Evolutionary conservation across 2,888 invertebrate genomes (phyloP), one percentile per base, ranked within the genome.

Genomic region (Drosophila siamana): DNA sequence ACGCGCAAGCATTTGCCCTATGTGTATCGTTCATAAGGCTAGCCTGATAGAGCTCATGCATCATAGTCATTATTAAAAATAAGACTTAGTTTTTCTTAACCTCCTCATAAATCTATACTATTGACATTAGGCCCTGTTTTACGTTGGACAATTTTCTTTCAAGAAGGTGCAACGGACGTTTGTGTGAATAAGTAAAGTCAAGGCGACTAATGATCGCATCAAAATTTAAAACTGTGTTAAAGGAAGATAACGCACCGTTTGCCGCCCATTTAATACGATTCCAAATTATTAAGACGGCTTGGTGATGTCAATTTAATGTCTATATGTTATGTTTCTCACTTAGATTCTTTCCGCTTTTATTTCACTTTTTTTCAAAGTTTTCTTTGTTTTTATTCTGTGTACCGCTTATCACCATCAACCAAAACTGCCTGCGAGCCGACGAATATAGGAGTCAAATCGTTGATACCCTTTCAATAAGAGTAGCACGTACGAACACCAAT

Each of bases 61-160:
- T 46, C 77, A 78, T 79, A 6, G 67, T 64, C 0, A 56, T 74
- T 82, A 24, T 76, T 78, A 9, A 15, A 22, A 9, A 82, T 47
- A 1, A 73, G 19, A 0, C 75, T 70, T 15, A 74, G 15, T 28
- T 74, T 76, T 64, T 65, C 43, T 78, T 71, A 4, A 76, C 73
- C 41, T 68, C 69, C 41, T 74, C 74, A 36, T 72, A 74, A 28
- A 69, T 80, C 26, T 76, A 16, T 7, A 65, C 30, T 9, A 64
- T 55, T 4, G 64, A 46, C 47, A 66, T 43, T n/a, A 28, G 50
- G 5, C 74, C 80, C 24, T 80, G 75, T 13, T 70, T 56, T 0
- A 80, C 44, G 13, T 63, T 74, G 5, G 24, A 24, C 24, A 24
- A 24, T 24, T 24, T 38, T 36, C 57, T 15, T 38, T 60, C 26